Conservation (phyloP, 2,888 invertebrate species). For the Cryptophagus acutangulus region DNA sequence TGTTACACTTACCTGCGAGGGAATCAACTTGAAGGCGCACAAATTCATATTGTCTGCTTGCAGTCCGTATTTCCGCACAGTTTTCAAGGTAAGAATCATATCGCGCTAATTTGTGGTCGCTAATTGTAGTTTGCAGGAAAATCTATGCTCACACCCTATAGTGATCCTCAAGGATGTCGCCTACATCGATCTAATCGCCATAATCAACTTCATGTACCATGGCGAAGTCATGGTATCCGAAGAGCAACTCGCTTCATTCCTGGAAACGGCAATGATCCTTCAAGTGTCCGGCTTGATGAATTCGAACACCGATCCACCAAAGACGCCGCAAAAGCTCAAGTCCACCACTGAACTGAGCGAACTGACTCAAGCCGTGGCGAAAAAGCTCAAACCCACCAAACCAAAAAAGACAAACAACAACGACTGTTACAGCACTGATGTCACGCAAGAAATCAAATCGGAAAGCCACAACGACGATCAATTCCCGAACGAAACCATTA, state of each 20-base stretch:
- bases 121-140: slow-evolving; percentile 52
- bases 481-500: slow-evolving; percentile 28
- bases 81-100: slow-evolving; percentile 57
- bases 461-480: slow-evolving; percentile 22
- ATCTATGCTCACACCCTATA: slow-evolving; percentile 69
- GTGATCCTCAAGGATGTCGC: slow-evolving; percentile 67
- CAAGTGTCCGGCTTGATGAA: slow-evolving; percentile 60
- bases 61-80: slow-evolving; percentile 69
- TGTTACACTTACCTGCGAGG: slow-evolving; percentile 69
- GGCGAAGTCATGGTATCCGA: slow-evolving; percentile 67
- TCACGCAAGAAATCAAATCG: slow-evolving; percentile 30
- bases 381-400: slow-evolving; percentile 31
- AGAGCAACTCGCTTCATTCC: slow-evolving; percentile 60
- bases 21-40: slow-evolving; percentile 66
- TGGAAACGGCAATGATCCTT: slow-evolving; percentile 62
- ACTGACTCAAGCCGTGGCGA: slow-evolving; percentile 16
- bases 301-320: slow-evolving; percentile 24
- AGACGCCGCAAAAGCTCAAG: slow-evolving; percentile 17
- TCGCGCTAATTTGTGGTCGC: background rate
- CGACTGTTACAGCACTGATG: slow-evolving; percentile 7
- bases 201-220: slow-evolving; percentile 68
- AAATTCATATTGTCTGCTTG: slow-evolving; percentile 71
- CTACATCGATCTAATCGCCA: slow-evolving; percentile 61
- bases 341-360: slow-evolving; percentile 12
- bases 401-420: slow-evolving; percentile 17